Percentiles rank a stretch among this genome's conserved stretches.
These are phyloP conservation scores for Petaurus breviceps DNA, from an alignment of 2,113 vertebrate species.

Conservation along the genomic window DNA sequence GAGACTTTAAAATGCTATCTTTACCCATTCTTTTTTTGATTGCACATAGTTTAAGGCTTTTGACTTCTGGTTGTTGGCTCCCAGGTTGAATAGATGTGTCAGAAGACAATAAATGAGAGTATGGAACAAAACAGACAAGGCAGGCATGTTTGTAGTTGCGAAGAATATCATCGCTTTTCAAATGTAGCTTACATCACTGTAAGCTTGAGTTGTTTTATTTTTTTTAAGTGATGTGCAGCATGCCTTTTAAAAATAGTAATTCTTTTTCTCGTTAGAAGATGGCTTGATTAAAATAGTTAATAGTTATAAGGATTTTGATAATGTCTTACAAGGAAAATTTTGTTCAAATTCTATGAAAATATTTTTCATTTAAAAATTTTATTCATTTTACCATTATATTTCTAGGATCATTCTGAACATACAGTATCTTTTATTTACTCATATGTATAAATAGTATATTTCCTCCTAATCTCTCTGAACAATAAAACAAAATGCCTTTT, in stretches of 20 bases:
- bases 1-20: background rate
- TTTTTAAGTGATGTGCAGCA: background rate
- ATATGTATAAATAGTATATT: background rate
- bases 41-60: background rate
- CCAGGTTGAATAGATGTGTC: background rate
- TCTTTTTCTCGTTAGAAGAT: background rate
- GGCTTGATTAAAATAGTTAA: background rate
- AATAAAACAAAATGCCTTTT: background rate
- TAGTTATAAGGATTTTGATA: background rate
- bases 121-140: background rate
- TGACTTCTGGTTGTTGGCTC: background rate
- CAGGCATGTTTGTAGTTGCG: background rate
- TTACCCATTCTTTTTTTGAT: background rate
- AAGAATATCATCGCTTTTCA: background rate
- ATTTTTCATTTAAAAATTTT: background rate
- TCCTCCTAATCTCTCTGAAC: background rate
- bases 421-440: background rate
- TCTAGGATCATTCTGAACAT: background rate
- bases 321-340: background rate
- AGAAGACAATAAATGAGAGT: background rate
- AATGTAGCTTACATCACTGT: background rate
- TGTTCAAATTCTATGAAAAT: background rate
- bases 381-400: background rate
- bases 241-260: background rate
- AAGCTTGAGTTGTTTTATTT: background rate